phyloP scores from a whole-genome alignment of 2,888 invertebrate genomes.

The Lasioglossum pauxillum region DNA sequence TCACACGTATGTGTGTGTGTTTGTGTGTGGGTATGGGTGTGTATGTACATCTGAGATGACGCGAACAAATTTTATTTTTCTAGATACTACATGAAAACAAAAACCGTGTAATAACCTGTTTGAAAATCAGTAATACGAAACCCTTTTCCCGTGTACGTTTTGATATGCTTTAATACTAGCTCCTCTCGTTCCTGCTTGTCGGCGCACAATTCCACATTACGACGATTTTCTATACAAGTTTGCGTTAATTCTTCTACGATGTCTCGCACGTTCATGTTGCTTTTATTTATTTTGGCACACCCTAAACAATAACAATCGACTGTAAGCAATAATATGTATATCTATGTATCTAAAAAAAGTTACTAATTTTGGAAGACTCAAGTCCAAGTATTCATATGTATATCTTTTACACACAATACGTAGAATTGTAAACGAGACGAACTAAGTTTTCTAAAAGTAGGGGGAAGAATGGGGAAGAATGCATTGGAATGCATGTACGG shows the following conservation, averaged over 20 bases:
- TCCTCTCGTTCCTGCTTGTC: slow-evolving; percentile 84
- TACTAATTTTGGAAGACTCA: neutral
- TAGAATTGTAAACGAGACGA: neutral
- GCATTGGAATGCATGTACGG: neutral
- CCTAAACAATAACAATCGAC: neutral
- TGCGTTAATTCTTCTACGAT: slow-evolving; percentile 83
- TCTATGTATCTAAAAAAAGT: neutral
- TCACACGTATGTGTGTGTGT: neutral
- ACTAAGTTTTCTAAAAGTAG: neutral
- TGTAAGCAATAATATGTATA: neutral
- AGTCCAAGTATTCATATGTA: neutral
- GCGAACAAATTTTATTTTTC: neutral
- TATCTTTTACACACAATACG: neutral
- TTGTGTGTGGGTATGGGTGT: neutral
- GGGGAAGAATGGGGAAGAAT: neutral
- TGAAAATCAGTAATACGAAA: slow-evolving; percentile 77
- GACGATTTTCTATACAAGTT: slow-evolving; percentile 86
- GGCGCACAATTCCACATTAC: slow-evolving; percentile 81
- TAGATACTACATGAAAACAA: slow-evolving; percentile 1
- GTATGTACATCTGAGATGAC: neutral
- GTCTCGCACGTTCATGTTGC: slow-evolving; percentile 78
- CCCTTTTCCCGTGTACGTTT: slow-evolving; percentile 80
- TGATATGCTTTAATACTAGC: slow-evolving; percentile 86
- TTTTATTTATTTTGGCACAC: neutral
- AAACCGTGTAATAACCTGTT: slow-evolving; percentile 76